phyloP scores from a whole-genome alignment of 2,797 vertebrate genomes.

The Chaetophractus vellerosus region DNA sequence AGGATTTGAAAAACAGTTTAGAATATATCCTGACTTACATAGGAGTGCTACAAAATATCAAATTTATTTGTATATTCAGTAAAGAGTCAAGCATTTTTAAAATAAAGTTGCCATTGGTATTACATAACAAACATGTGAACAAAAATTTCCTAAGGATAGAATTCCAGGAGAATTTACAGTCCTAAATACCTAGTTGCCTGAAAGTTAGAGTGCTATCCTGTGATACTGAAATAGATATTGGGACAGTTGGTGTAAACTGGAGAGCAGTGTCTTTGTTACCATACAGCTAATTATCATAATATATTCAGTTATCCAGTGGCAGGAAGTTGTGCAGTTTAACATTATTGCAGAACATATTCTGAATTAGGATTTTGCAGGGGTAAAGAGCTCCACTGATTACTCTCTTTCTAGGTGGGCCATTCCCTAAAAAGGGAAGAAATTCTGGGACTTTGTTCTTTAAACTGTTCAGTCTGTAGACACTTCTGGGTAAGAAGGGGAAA shows the following conservation, averaged over 20 bases:
- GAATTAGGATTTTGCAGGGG: not conserved
- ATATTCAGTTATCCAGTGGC: not conserved
- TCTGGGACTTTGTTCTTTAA: not conserved
- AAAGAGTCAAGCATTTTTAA: not conserved
- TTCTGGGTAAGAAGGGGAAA: not conserved
- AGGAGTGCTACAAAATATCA: not conserved
- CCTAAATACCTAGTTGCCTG: not conserved
- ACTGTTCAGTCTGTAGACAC: not conserved
- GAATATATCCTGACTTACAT: not conserved
- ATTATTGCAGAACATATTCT: not conserved
- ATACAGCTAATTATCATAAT: not conserved
- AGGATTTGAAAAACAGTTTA: slow-evolving; percentile 19
- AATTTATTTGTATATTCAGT: slow-evolving; percentile 3
- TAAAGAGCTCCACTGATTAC: not conserved
- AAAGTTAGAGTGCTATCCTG: not conserved
- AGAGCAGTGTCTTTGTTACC: not conserved
- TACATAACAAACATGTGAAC: not conserved
- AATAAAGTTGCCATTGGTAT: not conserved
- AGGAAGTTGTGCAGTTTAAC: not conserved
- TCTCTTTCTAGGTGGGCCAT: not conserved
- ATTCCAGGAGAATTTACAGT: not conserved
- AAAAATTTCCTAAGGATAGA: not conserved
- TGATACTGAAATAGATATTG: not conserved
- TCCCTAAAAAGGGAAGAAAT: not conserved
- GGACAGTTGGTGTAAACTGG: not conserved